Evolutionary conservation across 2,797 vertebrate species (phyloP), one percentile per base, ranked within the genome.

Genomic region (Hybognathus amarus): DNA sequence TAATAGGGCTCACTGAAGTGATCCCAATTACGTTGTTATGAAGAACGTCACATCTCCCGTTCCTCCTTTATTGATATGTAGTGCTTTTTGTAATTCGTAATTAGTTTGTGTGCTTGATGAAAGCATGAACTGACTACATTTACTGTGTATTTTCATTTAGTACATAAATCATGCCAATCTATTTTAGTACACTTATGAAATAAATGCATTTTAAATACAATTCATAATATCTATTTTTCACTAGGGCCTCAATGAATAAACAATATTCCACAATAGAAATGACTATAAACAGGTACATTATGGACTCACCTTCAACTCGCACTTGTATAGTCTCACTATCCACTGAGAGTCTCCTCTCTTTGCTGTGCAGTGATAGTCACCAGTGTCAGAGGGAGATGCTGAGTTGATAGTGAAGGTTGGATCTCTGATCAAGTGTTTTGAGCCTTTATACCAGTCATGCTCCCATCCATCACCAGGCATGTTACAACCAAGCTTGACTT

Each of bases 391-490:
- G 38, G 3, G 6, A 45, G 79, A 80, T 71, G 54, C 67, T 15
- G 79, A 71, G 4, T 1, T 0, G 10, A 80, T 80, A 9, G 1
- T n/a, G 0, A 11, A 47, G 5, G 3, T 5, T 59, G 36, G 1
- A 45, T 45, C 0, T 42, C 1, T 40, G n/a, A 1, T 69, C 18
- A 1, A 22, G 13, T 0, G 0, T 2, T 61, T 0, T 33, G 18
- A 36, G 4, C 6, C 27, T 63, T 81, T 33, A 15, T 47, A 18
- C 79, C 68, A 81, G 24, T 13, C 0, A 5, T 71, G 73, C 6
- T n/a, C 4, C 79, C 79, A 80, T 2, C 68, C 79, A 11, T 0
- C 24, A 47, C 68, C 79, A 10, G 52, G 0, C 54, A 61, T 71
- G 0, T 22, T 33, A 63, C 79, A 80, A 15, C 3, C 1, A 36